Percentiles rank a stretch among this genome's conserved stretches.
Evolutionary conservation across 2,888 invertebrate genomes (phyloP).

Genomic region (Cepaea hortensis): DNA sequence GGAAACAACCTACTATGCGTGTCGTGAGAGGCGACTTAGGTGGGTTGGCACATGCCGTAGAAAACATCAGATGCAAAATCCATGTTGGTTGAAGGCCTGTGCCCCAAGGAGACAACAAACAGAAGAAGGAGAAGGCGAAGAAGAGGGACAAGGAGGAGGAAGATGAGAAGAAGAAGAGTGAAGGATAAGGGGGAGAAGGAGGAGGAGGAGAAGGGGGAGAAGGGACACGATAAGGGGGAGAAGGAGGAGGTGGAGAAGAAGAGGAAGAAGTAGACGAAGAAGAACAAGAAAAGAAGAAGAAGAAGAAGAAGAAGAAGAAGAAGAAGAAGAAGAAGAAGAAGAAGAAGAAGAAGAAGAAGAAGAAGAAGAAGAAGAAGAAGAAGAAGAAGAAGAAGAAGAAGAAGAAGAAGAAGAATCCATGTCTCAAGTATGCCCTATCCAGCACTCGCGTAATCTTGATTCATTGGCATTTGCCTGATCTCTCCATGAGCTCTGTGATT

Average conservation of each 20-base stretch:
- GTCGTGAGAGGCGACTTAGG: too few relatives aligned
- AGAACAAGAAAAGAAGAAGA: constrained; percentile 9
- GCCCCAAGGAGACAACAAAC: not conserved
- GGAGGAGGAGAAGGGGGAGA: not conserved
- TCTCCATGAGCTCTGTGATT: too few relatives aligned
- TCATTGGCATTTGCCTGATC: too few relatives aligned
- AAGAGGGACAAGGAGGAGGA: not conserved
- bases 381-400: not conserved
- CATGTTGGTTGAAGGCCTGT: too few relatives aligned
- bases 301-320: constrained; percentile 15
- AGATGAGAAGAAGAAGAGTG: not conserved
- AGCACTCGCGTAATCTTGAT: too few relatives aligned
- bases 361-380: not conserved
- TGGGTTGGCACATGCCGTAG: too few relatives aligned
- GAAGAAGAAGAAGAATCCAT: not conserved
- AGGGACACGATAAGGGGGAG: not conserved
- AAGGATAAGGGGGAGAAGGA: not conserved
- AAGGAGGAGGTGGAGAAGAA: constrained; percentile 16
- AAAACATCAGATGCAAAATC: too few relatives aligned
- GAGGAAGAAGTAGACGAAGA: constrained; percentile 8
- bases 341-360: not conserved
- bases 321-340: constrained; percentile 1
- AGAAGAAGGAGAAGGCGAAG: too few relatives aligned
- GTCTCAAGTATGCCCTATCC: too few relatives aligned
- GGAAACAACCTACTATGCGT: too few relatives aligned